Percentiles rank a stretch among this genome's conserved stretches.
phyloP scores from a whole-genome alignment of 1,140 invertebrate genomes.

The Drosophila nebulosa region DNA sequence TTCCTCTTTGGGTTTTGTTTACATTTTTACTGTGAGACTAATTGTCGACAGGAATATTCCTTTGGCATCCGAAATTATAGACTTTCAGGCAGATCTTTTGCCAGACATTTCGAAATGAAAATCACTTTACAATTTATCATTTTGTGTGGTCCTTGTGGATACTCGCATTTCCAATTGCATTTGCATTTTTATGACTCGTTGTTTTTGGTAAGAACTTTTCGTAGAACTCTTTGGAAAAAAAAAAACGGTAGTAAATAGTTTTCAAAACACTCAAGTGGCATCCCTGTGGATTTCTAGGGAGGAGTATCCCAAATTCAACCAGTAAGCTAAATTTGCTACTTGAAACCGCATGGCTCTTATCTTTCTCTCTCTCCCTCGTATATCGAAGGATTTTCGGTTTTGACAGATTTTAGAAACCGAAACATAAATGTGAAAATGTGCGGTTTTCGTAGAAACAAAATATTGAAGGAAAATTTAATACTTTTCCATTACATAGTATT shows the following conservation, averaged over 20 bases:
- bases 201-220: slow-evolving; percentile 42
- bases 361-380: too few relatives aligned
- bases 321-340: neutral
- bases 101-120: slow-evolving; percentile 18
- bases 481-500: too few relatives aligned
- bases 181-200: slow-evolving; percentile 50
- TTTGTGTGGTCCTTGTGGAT: slow-evolving; percentile 15
- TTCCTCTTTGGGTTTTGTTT: slow-evolving; percentile 42
- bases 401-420: neutral
- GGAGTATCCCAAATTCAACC: neutral
- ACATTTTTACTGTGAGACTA: slow-evolving; percentile 57
- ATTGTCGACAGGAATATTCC: slow-evolving; percentile 48
- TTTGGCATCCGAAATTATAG: slow-evolving; percentile 14
- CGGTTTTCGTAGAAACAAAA: neutral
- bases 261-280: slow-evolving; percentile 48
- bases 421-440: neutral
- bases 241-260: slow-evolving; percentile 66
- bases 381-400: neutral
- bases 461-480: neutral
- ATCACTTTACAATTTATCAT: slow-evolving; percentile 39
- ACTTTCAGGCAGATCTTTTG: slow-evolving; percentile 36
- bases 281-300: slow-evolving; percentile 46
- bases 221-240: slow-evolving; percentile 28
- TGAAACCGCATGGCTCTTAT: neutral
- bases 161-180: slow-evolving; percentile 34